phyloP scores from a whole-genome alignment of 2,113 vertebrate species.

The Neotoma lepida region DNA sequence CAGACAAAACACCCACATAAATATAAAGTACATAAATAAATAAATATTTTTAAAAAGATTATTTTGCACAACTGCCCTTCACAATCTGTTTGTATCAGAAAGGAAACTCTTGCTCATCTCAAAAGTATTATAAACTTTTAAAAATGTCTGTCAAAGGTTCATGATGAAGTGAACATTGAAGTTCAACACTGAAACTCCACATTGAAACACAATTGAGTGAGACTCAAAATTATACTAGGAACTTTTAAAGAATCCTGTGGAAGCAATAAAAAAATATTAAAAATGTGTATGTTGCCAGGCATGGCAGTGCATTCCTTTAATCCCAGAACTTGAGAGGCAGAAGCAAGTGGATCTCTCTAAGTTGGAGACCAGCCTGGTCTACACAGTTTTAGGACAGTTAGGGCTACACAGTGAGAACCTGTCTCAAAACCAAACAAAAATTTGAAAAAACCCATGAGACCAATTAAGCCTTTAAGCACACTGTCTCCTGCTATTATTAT shows the following conservation, averaged over 20 bases:
- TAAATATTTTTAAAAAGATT: neutral
- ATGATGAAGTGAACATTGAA: neutral
- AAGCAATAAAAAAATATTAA: neutral
- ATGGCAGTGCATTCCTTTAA: neutral
- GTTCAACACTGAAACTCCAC: neutral
- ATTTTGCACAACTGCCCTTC: accelerated
- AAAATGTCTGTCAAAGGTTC: neutral
- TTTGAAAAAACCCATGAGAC: neutral
- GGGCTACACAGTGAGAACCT: neutral
- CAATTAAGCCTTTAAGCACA: neutral
- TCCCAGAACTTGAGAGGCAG: neutral
- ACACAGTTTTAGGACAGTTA: neutral
- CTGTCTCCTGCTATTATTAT: neutral
- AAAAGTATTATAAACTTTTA: neutral
- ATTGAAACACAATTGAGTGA: neutral
- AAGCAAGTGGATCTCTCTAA: neutral
- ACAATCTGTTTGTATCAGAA: neutral
- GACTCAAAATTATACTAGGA: neutral
- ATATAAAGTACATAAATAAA: too few relatives aligned
- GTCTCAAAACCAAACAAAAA: neutral
- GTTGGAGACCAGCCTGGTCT: neutral
- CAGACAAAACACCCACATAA: too few relatives aligned
- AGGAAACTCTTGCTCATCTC: neutral
- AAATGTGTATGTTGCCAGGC: neutral
- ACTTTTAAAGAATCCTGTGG: neutral